A percentile compares a stretch with the other conserved stretches of the same genome.
phyloP scores from a whole-genome alignment of 2,797 vertebrate genomes.

The Peromyscus nudipes region DNA sequence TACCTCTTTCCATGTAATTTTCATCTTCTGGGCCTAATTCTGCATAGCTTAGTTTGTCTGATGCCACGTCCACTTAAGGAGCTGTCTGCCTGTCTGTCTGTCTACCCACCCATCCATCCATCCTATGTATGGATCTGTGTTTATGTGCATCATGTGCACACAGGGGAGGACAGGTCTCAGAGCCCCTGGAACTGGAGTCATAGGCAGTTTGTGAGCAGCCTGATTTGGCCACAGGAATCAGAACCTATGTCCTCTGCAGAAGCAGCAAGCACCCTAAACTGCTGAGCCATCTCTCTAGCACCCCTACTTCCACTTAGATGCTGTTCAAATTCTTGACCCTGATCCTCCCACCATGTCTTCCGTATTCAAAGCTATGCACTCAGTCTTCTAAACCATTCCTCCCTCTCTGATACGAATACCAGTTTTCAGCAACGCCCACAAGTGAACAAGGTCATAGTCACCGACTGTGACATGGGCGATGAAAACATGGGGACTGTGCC shows the following conservation, averaged over 20 bases:
- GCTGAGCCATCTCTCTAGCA: neutral
- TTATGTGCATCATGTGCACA: neutral
- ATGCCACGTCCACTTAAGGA: neutral
- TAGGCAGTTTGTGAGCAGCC: neutral
- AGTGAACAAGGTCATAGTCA: neutral
- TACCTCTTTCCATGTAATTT: neutral
- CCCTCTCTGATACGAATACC: fast-evolving
- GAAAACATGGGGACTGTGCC: neutral
- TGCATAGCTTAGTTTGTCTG: neutral
- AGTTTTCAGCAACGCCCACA: neutral
- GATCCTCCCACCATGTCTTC: neutral
- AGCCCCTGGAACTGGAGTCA: neutral
- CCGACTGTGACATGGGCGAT: neutral
- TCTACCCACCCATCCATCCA: neutral
- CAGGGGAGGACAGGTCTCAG: too few species aligned
- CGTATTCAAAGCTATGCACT: neutral
- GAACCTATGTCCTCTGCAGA: neutral
- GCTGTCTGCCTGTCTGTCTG: neutral
- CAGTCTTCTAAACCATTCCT: neutral
- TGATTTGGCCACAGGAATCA: neutral
- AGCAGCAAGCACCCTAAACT: too few species aligned
- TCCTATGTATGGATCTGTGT: neutral
- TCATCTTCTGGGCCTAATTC: neutral
- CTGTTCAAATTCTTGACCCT: neutral
- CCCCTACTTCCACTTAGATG: neutral